phyloP scores from a whole-genome alignment of 1,140 invertebrate genomes.

The Chironomus tepperi region DNA sequence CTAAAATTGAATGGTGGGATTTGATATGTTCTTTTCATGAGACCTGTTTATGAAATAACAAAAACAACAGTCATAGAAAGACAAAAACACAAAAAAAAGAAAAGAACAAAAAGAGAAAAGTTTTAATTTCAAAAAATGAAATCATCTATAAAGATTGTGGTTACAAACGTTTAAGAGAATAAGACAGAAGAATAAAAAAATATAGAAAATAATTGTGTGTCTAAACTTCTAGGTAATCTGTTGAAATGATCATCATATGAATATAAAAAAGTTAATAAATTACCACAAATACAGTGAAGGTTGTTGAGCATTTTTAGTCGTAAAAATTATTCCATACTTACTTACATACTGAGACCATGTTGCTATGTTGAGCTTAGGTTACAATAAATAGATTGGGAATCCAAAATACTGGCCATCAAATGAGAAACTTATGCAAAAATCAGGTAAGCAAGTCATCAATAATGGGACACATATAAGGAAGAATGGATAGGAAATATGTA shows the following conservation, averaged over 20 bases:
- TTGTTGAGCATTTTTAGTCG: no score
- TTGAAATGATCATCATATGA: conserved; percentile 21
- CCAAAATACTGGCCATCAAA: no score
- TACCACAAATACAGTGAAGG: neutral
- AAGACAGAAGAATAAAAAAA: neutral
- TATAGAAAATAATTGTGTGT: conserved; percentile 1
- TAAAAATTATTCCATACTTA: no score
- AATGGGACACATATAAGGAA: no score
- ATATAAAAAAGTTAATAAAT: conserved; percentile 15
- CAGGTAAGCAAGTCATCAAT: no score
- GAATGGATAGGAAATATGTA: no score
- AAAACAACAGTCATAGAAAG: neutral
- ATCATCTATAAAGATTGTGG: conserved; percentile 6
- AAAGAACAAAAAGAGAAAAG: neutral
- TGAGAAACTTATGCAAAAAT: no score
- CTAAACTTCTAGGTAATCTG: conserved; percentile 19
- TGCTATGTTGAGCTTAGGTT: no score
- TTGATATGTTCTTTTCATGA: neutral
- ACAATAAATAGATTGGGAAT: no score
- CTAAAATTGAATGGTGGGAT: neutral
- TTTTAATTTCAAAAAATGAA: neutral
- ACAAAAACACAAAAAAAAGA: neutral
- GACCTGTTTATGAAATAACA: neutral
- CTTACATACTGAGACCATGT: no score
- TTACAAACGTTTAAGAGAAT: conserved; percentile 1